Conservation (phyloP, 1,140 invertebrate genomes). For the Ostrea edulis region DNA sequence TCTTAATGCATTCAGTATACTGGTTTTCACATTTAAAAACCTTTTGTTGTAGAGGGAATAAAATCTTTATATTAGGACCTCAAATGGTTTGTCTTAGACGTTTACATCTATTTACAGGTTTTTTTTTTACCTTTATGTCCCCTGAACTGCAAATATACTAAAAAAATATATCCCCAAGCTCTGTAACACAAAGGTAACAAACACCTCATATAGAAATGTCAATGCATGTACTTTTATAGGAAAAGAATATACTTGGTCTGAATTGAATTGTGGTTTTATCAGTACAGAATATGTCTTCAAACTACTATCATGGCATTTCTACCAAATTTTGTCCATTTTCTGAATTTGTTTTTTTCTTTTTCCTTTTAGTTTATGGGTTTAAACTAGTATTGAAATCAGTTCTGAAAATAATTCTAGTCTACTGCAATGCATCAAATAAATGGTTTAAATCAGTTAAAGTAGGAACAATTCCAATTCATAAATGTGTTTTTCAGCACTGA, state of each 20-base stretch:
- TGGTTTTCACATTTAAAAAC: background rate
- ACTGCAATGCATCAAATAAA: too few relatives aligned
- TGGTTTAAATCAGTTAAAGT: too few relatives aligned
- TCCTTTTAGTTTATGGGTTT: too few relatives aligned
- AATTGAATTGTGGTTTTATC: background rate
- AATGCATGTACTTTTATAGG: background rate
- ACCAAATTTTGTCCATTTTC: too few relatives aligned
- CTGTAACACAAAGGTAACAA: background rate
- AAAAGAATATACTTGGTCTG: background rate
- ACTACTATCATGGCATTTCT: background rate
- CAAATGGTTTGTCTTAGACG: background rate
- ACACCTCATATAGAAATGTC: background rate
- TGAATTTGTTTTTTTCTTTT: too few relatives aligned
- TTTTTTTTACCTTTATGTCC: background rate
- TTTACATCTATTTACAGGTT: background rate
- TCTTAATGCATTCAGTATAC: background rate
- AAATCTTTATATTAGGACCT: conserved; percentile 30
- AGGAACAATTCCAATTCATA: too few relatives aligned
- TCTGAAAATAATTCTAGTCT: too few relatives aligned
- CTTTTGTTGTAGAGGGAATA: conserved; percentile 15
- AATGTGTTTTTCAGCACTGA: too few relatives aligned
- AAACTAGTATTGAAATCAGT: too few relatives aligned
- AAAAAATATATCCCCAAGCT: background rate
- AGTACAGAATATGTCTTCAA: background rate
- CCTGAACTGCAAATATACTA: background rate